Base-by-base conservation (phyloP, 2,113 vertebrate genomes). In the Illadopsis cleaveri region DNA sequence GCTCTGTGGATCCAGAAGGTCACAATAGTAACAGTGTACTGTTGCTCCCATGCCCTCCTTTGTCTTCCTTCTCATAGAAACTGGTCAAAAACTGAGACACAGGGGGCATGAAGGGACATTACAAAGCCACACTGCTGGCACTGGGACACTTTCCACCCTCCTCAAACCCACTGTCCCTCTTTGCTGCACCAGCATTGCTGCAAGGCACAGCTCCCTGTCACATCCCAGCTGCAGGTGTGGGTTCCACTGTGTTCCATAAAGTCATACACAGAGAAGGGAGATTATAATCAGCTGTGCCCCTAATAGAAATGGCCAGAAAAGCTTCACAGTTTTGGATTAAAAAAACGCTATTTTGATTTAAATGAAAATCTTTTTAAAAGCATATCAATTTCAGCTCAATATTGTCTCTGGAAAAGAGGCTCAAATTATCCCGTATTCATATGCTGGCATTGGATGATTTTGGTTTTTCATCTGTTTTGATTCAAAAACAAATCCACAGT, bases 391-490 rank as follows among this genome's bases (percentile, higher is more conserved):
- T 96, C 76, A 92, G 91, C 48, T 71, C 22, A 75, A 70, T 66
- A 90, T 94, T 90, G 54, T 70, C 35, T 58, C 51, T 47, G 33
- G 78, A 90, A 77, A 83, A 86, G 60, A 86, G n/a, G 42, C 60
- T 94, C 38, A 89, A 91, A 89, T 96, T 93, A 90, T 38, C 80
- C 30, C 82, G 44, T 78, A 94, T 92, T 95, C 72, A 75, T 73
- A 58, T 42, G 22, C 76, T 90, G 79, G 24, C 56, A 44, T n/a
- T 89, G 82, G 47, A 81, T 81, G 27, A 83, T 83, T 92, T 91
- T n/a, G 12, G 56, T 73, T 93, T 94, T 93, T 93, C 56, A 65
- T 87, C 51, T 73, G 33, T 81, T 95, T 92, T 73, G 51, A 71
- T 86, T 89, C 62, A 70, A 71, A 97, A 78, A 4, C 18, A 86